Evolutionary conservation across 2,888 invertebrate species (phyloP).

Genomic region (Leucophora obtusa): DNA sequence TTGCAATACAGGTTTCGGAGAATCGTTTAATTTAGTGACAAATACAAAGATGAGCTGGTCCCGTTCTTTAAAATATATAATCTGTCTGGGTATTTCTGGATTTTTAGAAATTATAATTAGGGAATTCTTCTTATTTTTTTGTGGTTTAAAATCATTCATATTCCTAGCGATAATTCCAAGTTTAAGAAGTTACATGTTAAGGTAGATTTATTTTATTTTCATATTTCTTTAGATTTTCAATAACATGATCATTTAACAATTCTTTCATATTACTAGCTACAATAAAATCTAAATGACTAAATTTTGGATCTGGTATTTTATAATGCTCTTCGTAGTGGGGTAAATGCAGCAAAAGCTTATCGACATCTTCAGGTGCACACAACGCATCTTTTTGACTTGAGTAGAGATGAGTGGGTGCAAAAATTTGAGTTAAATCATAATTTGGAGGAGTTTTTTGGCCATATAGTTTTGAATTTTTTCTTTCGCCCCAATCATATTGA

Average conservation of each 20-base stretch:
- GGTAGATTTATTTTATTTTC: constrained; percentile 6
- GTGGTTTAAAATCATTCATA: too few relatives aligned
- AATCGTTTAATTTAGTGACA: too few relatives aligned
- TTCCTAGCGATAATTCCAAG: too few relatives aligned
- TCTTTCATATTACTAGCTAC: constrained; percentile 71
- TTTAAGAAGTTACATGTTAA: too few relatives aligned
- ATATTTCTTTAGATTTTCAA: constrained; percentile 59
- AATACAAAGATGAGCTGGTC: too few relatives aligned
- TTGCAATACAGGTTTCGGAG: too few relatives aligned
- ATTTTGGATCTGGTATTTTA: constrained; percentile 70
- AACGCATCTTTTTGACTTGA: constrained; percentile 72
- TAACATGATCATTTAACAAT: constrained; percentile 70
- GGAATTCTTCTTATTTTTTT: too few relatives aligned
- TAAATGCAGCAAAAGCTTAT: constrained; percentile 68
- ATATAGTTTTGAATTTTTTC: constrained; percentile 69
- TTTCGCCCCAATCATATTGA: constrained; percentile 72
- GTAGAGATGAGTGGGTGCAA: constrained; percentile 71
- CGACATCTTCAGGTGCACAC: constrained; percentile 72
- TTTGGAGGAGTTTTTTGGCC: constrained; percentile 70
- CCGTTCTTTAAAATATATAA: too few relatives aligned
- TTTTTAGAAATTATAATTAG: too few relatives aligned
- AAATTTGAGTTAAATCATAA: constrained; percentile 71
- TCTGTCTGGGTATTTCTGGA: too few relatives aligned
- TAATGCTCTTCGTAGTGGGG: constrained; percentile 69
- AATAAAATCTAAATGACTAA: constrained; percentile 75